Conservation (phyloP, 2,113 vertebrate genomes). For the Pionites leucogaster region DNA sequence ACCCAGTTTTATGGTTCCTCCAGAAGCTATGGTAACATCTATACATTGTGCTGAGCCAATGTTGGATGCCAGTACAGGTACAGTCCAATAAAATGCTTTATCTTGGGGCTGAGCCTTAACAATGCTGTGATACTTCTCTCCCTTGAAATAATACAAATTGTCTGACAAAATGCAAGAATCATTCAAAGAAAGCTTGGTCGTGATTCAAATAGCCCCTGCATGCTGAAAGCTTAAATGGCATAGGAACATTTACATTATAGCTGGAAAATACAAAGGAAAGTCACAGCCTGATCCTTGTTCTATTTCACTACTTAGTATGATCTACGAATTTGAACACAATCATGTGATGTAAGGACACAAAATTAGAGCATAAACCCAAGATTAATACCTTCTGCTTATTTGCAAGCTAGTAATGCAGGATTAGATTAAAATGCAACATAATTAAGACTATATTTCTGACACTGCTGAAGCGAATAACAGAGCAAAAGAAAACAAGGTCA, state of each 20-base stretch:
- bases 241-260: background rate
- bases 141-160: background rate
- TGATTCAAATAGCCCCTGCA: background rate
- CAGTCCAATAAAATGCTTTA: background rate
- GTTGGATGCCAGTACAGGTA: background rate
- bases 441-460: background rate
- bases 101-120: background rate
- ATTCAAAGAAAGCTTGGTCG: background rate
- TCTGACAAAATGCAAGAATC: background rate
- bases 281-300: background rate
- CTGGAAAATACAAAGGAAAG: background rate
- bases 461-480: background rate
- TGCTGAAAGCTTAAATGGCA: background rate
- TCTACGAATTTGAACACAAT: background rate
- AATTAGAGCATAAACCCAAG: conserved; percentile 3
- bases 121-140: background rate
- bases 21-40: background rate
- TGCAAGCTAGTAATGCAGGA: background rate
- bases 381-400: background rate
- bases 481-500: background rate
- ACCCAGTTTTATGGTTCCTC: background rate
- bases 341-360: background rate
- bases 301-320: background rate
- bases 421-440: background rate
- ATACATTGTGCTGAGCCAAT: background rate